Conservation (phyloP, 1,140 invertebrate species). For the Drosophila willistoni region DNA sequence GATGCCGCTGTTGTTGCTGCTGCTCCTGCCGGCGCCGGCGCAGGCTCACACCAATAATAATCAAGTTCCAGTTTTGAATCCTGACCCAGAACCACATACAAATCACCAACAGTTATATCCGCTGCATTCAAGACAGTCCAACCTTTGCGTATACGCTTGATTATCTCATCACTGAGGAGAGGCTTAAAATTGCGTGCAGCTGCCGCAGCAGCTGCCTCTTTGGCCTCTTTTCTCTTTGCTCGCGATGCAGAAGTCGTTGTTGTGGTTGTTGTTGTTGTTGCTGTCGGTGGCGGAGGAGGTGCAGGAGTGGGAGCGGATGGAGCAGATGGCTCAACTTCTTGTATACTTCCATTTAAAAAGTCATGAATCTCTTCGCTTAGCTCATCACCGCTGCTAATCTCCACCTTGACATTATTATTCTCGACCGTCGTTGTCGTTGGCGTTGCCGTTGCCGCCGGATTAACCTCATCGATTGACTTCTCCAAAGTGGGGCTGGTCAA, state of each 20-base stretch:
- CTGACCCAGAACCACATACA: slow-evolving; percentile 94
- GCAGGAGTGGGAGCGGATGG: neutral
- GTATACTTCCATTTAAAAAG: slow-evolving; percentile 31
- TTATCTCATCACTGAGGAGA: slow-evolving; percentile 82
- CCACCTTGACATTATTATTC: slow-evolving; percentile 46
- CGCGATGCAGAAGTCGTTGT: slow-evolving; percentile 26
- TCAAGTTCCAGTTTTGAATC: slow-evolving; percentile 91
- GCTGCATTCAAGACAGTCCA: slow-evolving; percentile 91
- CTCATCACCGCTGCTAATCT: slow-evolving; percentile 68
- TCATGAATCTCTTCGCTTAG: slow-evolving; percentile 69
- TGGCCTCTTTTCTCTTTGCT: slow-evolving; percentile 58
- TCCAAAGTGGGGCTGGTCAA: slow-evolving; percentile 41
- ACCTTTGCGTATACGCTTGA: slow-evolving; percentile 87
- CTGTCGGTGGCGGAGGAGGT: slow-evolving; percentile 4
- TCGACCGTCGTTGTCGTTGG: neutral
- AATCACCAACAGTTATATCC: slow-evolving; percentile 92
- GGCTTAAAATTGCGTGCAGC: slow-evolving; percentile 68
- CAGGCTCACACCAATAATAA: slow-evolving; percentile 89
- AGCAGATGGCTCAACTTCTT: neutral
- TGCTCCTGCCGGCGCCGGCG: neutral
- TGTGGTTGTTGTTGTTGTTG: neutral
- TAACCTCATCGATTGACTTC: slow-evolving; percentile 50
- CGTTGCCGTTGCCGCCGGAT: neutral
- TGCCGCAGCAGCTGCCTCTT: slow-evolving; percentile 49
- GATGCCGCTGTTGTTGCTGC: neutral